These are phyloP conservation scores for Acanthosepion pharaonis DNA, from an alignment of 2,888 invertebrate species.

Conservation along the genomic window DNA sequence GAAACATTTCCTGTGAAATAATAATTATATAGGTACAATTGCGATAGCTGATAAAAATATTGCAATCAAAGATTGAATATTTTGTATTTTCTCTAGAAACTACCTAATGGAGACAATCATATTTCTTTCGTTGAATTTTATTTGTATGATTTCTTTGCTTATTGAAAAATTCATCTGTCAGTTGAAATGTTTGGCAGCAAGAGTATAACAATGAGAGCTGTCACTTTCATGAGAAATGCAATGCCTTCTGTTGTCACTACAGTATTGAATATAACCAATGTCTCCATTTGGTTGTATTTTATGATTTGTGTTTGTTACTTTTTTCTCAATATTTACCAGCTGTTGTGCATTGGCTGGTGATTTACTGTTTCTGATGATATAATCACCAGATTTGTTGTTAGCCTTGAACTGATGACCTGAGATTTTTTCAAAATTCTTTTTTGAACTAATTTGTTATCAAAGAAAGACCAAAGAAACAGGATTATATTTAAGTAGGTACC, in stretches of 20 bases:
- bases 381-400: not conserved
- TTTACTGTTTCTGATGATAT: not conserved
- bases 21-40: too few species aligned
- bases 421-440: too few species aligned
- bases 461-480: too few species aligned
- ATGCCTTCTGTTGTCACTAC: not conserved
- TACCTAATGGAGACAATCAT: not conserved
- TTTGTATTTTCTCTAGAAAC: not conserved
- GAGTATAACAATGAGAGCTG: not conserved
- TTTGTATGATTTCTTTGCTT: not conserved
- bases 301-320: not conserved
- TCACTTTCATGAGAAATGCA: not conserved
- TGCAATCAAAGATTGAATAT: too few species aligned
- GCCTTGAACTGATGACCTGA: not conserved
- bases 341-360: not conserved
- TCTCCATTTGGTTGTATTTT: not conserved
- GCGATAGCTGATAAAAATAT: too few species aligned
- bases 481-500: too few species aligned
- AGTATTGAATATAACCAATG: conserved; percentile 11
- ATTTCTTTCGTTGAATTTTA: not conserved
- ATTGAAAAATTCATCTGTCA: not conserved
- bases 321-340: not conserved
- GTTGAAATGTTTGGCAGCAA: not conserved
- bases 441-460: too few species aligned
- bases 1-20: too few species aligned